phyloP scores from a whole-genome alignment of 2,113 vertebrate species.

The Isichthys henryi region DNA sequence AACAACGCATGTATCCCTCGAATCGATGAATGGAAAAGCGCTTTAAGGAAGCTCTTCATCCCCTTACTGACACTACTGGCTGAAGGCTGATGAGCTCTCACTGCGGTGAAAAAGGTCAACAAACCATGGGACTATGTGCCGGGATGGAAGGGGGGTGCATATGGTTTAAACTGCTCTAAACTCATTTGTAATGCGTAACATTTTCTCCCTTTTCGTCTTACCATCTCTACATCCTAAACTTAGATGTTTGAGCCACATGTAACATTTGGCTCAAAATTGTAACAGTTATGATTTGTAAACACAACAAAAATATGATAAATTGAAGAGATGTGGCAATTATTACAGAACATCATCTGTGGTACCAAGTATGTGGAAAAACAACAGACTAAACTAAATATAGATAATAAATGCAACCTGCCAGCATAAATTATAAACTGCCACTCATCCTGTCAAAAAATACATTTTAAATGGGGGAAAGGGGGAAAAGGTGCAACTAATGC shows the following conservation, averaged over 20 bases:
- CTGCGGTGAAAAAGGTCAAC: not conserved
- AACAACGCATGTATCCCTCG: not conserved
- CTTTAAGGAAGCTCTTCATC: not conserved
- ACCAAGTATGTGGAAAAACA: not conserved
- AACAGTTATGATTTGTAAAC: not conserved
- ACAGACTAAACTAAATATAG: not conserved
- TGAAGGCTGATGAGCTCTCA: not conserved
- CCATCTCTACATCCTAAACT: not conserved
- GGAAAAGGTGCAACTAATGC: not conserved
- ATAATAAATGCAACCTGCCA: not conserved
- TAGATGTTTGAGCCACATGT: not conserved
- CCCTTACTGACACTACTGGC: conserved; percentile 3
- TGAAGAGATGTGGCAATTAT: not conserved
- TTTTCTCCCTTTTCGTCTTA: not conserved
- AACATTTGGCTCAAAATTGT: not conserved
- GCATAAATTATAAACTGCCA: not conserved
- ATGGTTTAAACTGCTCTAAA: not conserved
- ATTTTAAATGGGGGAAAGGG: not conserved
- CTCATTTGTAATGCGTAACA: not conserved
- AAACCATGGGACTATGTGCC: not conserved
- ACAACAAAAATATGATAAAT: not conserved
- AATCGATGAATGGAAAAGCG: not conserved
- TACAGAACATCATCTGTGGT: not conserved
- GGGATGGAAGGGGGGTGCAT: not conserved
- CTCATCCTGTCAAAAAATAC: not conserved